Conservation (phyloP, 2,888 invertebrate species). For the Hyalella azteca region DNA sequence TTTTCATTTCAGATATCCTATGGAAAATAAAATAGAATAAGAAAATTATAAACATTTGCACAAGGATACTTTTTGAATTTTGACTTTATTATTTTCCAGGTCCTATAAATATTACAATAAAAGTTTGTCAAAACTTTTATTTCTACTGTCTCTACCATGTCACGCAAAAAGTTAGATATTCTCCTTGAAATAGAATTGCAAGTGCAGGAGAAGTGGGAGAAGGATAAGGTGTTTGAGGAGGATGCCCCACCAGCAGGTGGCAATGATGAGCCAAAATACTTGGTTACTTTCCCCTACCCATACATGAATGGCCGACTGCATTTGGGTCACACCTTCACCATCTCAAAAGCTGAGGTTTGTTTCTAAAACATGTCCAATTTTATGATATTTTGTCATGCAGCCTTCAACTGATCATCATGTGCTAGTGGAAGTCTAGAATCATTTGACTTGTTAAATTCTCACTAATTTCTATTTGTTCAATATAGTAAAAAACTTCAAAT, state of each 20-base stretch:
- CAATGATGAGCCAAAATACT: conserved; percentile 77
- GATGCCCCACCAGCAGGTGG: conserved; percentile 74
- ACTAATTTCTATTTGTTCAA: no score
- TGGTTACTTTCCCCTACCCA: conserved; percentile 96
- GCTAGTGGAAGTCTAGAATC: no score
- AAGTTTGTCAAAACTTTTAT: not conserved
- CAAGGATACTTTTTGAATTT: no score
- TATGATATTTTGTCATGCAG: not conserved
- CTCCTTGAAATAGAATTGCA: conserved; percentile 86
- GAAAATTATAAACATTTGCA: no score
- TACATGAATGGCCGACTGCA: conserved; percentile 99
- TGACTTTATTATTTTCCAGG: no score
- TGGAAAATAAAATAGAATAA: no score
- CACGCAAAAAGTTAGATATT: conserved; percentile 78
- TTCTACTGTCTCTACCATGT: conserved; percentile 38
- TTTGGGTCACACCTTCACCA: conserved; percentile 94
- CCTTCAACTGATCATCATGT: not conserved
- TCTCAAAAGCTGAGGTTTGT: conserved; percentile 93
- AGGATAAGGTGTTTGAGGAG: conserved; percentile 78
- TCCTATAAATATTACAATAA: no score
- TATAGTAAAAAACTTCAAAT: no score
- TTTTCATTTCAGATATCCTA: no score
- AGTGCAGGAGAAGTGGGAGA: conserved; percentile 86
- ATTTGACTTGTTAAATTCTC: no score
- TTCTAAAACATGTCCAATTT: not conserved